Base-by-base conservation (phyloP, 2,888 invertebrate species). In the Isoperla grammatica region DNA sequence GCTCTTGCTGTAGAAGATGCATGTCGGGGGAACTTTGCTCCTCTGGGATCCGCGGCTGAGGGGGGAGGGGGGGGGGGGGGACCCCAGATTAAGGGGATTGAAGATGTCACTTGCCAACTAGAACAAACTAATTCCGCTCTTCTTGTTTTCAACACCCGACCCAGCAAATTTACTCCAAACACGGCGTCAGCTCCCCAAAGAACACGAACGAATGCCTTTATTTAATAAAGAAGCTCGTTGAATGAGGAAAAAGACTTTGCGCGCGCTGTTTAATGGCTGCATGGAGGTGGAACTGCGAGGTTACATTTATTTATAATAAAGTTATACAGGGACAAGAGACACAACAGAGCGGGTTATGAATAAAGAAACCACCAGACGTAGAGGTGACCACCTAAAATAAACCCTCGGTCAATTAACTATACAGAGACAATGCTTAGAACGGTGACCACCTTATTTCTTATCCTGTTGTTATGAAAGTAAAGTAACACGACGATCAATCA, bases 171-270 rank as follows among this genome's bases (percentile, higher is more conserved):
- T 42, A 56, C 43, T 54, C 46, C 19, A 54, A 54, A 42, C 48
- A 46, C 23, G 23, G 12, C 2, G 15, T 19, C 13, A 45, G 29
- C 35, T 54, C 43, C 43, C 54, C 9, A 37, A 46, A 55, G 46
- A 43, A 45, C 49, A 48, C 37, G 46, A 37, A 39, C 49, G 60
- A 49, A 60, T 39, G 53, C 53, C 56, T 50, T 60, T 60, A 60
- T 60, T 60, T 56, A 60, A 60, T 60, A 60, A 60, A 55, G 55
- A 59, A 60, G 50, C 46, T 53, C 53, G 39, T 49, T 49, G 49
- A 17, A 42, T 19, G 40, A 37, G 48, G 17, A 20, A 50, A 42
- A 58, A 43, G 45, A 58, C 50, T 58, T 58, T 50, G 19, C 22
- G 19, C 45, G 39, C 48, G 29, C 37, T 54, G 22, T 59, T 59